A percentile compares a stretch with the other conserved stretches of the same genome.
These are phyloP conservation scores for Allophyes oxyacanthae DNA, from an alignment of 2,888 invertebrate genomes.

Conservation along the genomic window DNA sequence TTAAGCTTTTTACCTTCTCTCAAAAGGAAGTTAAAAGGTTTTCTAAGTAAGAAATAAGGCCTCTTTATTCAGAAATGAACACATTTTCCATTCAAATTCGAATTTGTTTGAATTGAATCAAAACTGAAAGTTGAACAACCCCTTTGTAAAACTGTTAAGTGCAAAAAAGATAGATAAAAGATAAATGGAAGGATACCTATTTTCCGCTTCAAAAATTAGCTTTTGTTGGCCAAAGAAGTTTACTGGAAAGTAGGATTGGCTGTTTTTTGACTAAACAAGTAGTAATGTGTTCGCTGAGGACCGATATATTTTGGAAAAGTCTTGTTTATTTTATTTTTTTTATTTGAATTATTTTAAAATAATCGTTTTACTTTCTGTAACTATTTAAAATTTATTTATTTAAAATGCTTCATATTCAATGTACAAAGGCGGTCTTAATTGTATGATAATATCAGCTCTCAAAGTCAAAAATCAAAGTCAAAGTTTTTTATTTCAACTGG, in stretches of 20 bases:
- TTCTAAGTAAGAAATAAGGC: conserved; percentile 24
- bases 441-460: too few relatives aligned
- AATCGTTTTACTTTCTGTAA: too few relatives aligned
- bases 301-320: neutral
- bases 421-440: too few relatives aligned
- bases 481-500: too few relatives aligned
- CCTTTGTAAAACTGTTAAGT: conserved; percentile 49
- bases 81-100: conserved; percentile 39
- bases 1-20: conserved; percentile 41
- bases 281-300: conserved; percentile 18
- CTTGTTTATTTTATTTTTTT: too few relatives aligned
- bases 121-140: conserved; percentile 41
- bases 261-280: conserved; percentile 31
- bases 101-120: conserved; percentile 45
- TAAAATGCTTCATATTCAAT: too few relatives aligned
- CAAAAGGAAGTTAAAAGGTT: conserved; percentile 48
- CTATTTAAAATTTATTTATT: too few relatives aligned
- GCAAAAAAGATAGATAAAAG: conserved; percentile 25
- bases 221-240: conserved; percentile 26
- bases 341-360: too few relatives aligned
- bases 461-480: too few relatives aligned
- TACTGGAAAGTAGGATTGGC: conserved; percentile 4
- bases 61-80: conserved; percentile 32
- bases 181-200: conserved; percentile 24
- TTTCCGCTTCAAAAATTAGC: conserved; percentile 36